Conservation (phyloP, 2,888 invertebrate genomes). For the Eledone cirrhosa region DNA sequence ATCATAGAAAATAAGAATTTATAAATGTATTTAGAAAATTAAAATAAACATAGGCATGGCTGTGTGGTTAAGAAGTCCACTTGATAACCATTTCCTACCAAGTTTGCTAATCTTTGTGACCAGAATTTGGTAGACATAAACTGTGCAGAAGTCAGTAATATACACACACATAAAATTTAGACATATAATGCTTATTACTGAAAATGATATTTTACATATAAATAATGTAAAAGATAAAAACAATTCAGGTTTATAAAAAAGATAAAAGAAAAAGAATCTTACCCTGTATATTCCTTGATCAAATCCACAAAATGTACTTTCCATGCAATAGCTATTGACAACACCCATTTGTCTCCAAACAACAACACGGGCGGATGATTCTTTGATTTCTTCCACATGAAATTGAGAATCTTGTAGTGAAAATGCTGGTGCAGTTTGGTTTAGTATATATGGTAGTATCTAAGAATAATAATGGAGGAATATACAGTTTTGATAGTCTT, state of each 20-base stretch:
- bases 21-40: too few relatives aligned
- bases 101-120: too few relatives aligned
- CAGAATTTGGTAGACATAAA: too few relatives aligned
- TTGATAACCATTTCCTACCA: too few relatives aligned
- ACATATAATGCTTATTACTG: too few relatives aligned
- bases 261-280: slow-evolving; percentile 21
- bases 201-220: neutral
- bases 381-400: slow-evolving; percentile 79
- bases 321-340: slow-evolving; percentile 82
- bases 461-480: slow-evolving; percentile 59
- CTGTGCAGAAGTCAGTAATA: too few relatives aligned
- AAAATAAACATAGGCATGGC: too few relatives aligned
- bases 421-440: slow-evolving; percentile 77
- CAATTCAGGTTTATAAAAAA: neutral
- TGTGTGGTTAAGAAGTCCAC: too few relatives aligned
- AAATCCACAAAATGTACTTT: slow-evolving; percentile 86
- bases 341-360: slow-evolving; percentile 86
- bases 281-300: slow-evolving; percentile 80
- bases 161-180: too few relatives aligned
- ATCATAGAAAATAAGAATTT: too few relatives aligned
- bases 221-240: neutral
- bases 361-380: slow-evolving; percentile 85
- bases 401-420: slow-evolving; percentile 79
- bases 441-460: slow-evolving; percentile 79
- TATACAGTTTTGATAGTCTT: too few relatives aligned